Base-by-base conservation (phyloP, 2,888 invertebrate genomes). In the Trimorus sp. region DNA sequence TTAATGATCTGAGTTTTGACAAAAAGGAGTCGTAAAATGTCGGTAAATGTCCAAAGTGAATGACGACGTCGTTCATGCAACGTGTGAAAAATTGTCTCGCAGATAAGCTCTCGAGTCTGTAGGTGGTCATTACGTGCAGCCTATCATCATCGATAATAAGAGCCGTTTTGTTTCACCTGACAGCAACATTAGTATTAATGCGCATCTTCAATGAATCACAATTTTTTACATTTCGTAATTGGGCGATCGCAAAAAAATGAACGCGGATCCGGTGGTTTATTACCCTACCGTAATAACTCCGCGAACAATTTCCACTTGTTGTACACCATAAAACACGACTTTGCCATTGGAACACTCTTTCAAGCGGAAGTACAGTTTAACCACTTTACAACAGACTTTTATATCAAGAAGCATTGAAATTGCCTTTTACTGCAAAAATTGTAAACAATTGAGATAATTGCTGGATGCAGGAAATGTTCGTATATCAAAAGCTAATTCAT, bases 111-210 rank as follows among this genome's bases (percentile, higher is more conserved):
- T 59, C 75, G 70, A 70, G 66, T 71, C 76, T 51, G 68, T 71
- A 81, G 76, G 76, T 81, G 81, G 81, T 81, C 81, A 81, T 81
- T 81, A 81, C 59, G 63, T 14, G 77, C 45, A 73, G 73, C 82
- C 78, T 77, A 74, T 82, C 78, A 82, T 82, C 74, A 82, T 69
- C 74, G 78, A 74, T 74, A 82, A 82, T 82, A 74, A 65, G 69
- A 15, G 37, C 53, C 73, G 74, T 82, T 78, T 75, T 79, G 74
- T 75, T 79, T 66, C 73, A 75, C 62, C 69, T 79, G 82, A 79
- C 82, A 82, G 82, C 69, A 74, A 76, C 63, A 70, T 77, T 74
- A 74, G 77, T 81, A 73, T 65, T 58, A 73, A 71, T 73, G 68
- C 58, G 58, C 77, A 54, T 66, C 81, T 63, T 62, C 76, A 77